These are phyloP conservation scores for Furnarius figulus DNA, from an alignment of 2,113 vertebrate species.

Conservation along the genomic window DNA sequence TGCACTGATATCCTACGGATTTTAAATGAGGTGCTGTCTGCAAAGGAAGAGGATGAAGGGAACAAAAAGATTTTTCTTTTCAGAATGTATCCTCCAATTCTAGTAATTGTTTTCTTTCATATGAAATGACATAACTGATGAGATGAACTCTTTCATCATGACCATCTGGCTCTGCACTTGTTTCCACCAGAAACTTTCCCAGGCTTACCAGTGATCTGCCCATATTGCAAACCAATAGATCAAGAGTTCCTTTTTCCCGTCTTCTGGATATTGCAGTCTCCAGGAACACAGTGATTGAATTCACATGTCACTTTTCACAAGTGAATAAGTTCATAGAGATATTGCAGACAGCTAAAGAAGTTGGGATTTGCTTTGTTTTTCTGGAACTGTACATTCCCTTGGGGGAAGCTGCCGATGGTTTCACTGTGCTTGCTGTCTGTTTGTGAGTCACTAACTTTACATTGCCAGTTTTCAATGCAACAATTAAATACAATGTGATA, in stretches of 20 bases:
- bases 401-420: not conserved
- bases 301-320: not conserved
- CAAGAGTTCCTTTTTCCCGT: not conserved
- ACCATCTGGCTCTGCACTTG: not conserved
- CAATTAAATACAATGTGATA: not conserved
- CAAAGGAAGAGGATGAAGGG: not conserved
- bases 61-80: not conserved
- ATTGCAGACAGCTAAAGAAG: not conserved
- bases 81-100: not conserved
- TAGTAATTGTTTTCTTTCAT: not conserved
- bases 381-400: not conserved
- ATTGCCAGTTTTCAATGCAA: not conserved
- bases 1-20: not conserved
- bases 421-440: not conserved
- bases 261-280: not conserved
- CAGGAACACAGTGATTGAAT: not conserved
- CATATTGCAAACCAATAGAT: not conserved
- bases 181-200: not conserved
- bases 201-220: not conserved
- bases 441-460: not conserved
- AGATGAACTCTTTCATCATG: not conserved
- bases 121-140: not conserved
- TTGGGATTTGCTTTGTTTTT: not conserved
- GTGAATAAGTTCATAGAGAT: not conserved
- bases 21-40: not conserved